Evolutionary conservation across 2,797 vertebrate genomes (phyloP), one percentile per base, ranked within the genome.

Genomic region (Sphaeramia orbicularis): DNA sequence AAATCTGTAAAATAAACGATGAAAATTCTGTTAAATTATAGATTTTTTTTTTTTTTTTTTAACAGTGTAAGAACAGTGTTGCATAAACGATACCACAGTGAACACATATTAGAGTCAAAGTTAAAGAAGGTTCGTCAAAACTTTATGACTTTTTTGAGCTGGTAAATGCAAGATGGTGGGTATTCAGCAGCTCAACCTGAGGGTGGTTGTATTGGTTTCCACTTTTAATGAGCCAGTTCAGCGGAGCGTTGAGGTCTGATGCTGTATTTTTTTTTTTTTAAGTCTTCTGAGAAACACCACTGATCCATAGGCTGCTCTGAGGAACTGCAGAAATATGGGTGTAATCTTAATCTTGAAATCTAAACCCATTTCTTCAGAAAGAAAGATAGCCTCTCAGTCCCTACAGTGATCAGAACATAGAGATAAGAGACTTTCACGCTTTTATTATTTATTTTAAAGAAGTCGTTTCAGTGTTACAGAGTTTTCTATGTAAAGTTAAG

Each of bases 261-360:
- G 56, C 53, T 52, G 15, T 24, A 2, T 24, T 24, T 24, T 5
- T 24, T 38, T 49, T 37, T 76, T 70, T 42, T 13, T 1, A 14
- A 48, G 70, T 76, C 65, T 71, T 68, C 51, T 76, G 45, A 71
- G 59, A 69, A 43, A 19, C 19, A n/a, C 42, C 47, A 48, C 24
- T 55, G 75, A 72, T 57, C 52, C 42, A 45, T 44, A 59, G 6
- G 40, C 35, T 61, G 58, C 61, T 74, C 51, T 14, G 37, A 54
- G 53, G 57, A 72, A 53, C 52, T 14, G 8, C 2, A 66, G 70
- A 38, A 64, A 72, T 45, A 30, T 7, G 11, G 19, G 4, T 65
- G 68, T 41, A 61, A 58, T 32, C 30, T 32, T 32, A 32, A 32
- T 32, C 30, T 32, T 4, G 7, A 7, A 32, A 67, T 71, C 15